Evolutionary conservation across 1,140 invertebrate genomes (phyloP).

Genomic region (Metopolophium dirhodum): DNA sequence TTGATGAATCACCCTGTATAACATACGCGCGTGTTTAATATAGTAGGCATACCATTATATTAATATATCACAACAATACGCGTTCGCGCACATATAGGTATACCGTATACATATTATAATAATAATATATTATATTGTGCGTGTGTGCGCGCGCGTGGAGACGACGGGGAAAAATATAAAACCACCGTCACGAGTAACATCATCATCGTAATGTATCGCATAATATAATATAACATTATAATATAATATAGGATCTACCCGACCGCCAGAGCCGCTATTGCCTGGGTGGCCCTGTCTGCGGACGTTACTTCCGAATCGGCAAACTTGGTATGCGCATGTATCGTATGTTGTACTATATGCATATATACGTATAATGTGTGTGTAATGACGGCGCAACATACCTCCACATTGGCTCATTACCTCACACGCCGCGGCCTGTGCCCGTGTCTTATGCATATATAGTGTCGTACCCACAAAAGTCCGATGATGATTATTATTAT

Average conservation of each 20-base stretch:
- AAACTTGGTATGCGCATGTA: constrained; percentile 17
- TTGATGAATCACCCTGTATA: not conserved
- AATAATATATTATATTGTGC: constrained; percentile 4
- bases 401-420: not conserved
- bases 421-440: no score
- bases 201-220: not conserved
- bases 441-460: no score
- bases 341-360: not conserved
- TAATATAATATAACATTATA: constrained; percentile 11
- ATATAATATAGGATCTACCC: not conserved
- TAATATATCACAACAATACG: not conserved
- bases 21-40: no score
- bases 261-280: not conserved
- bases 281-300: constrained; percentile 50
- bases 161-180: not conserved
- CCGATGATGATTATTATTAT: not conserved
- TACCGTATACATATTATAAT: not conserved
- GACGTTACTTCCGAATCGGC: constrained; percentile 49
- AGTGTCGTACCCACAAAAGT: no score
- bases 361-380: no score
- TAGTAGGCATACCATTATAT: not conserved
- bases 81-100: not conserved
- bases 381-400: not conserved
- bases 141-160: not conserved
- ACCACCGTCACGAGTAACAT: not conserved